These are phyloP conservation scores for Drosophila arizonae DNA, from an alignment of 1,140 invertebrate species.

Conservation along the genomic window DNA sequence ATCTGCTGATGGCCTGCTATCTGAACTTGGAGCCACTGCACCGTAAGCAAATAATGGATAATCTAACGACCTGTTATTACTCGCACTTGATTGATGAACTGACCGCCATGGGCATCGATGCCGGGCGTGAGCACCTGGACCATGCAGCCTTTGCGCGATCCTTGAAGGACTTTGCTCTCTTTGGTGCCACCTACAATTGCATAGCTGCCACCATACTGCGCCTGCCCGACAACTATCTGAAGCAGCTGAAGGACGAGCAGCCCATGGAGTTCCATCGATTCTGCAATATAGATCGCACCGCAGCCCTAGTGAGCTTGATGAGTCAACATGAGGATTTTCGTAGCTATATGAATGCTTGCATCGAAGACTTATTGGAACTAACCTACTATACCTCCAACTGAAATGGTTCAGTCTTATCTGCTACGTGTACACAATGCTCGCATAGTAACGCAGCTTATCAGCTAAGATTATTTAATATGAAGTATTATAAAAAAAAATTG, in stretches of 20 bases:
- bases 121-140: conserved; percentile 40
- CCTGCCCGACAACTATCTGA: conserved; percentile 68
- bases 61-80: conserved; percentile 38
- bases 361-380: conserved; percentile 67
- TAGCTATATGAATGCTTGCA: conserved; percentile 66
- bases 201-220: conserved; percentile 65
- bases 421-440: conserved; percentile 8
- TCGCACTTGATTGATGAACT: conserved; percentile 41
- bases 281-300: conserved; percentile 67
- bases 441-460: conserved; percentile 56
- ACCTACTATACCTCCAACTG: conserved; percentile 59
- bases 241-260: conserved; percentile 54
- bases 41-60: conserved; percentile 39
- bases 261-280: conserved; percentile 66
- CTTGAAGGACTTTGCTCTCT: conserved; percentile 59
- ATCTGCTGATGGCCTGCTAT: conserved; percentile 82
- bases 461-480: conserved; percentile 40
- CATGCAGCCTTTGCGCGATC: conserved; percentile 57
- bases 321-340: conserved; percentile 48
- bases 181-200: conserved; percentile 69
- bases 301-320: conserved; percentile 54
- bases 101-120: conserved; percentile 43
- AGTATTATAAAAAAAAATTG: neutral
- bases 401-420: conserved; percentile 13
- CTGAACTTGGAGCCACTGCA: conserved; percentile 58